phyloP scores from a whole-genome alignment of 2,888 invertebrate species.

The Cheilosia impressa region DNA sequence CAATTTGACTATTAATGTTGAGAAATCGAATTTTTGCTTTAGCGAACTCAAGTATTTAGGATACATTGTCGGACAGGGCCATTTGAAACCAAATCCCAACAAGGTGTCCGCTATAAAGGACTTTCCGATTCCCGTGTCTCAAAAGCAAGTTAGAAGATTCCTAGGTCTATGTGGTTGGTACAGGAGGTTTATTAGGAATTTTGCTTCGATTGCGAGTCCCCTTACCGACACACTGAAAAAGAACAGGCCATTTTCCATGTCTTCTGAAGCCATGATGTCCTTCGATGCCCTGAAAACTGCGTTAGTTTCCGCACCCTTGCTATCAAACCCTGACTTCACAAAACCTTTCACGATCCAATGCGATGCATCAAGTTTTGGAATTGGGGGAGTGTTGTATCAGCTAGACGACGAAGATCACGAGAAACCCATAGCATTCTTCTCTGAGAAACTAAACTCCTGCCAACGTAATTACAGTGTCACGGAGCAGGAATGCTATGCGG shows the following conservation, averaged over 20 bases:
- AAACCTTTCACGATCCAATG: neutral
- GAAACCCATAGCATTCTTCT: neutral
- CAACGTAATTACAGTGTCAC: neutral
- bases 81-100: neutral
- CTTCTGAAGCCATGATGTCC: neutral
- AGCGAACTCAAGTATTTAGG: neutral
- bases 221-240: neutral
- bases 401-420: neutral
- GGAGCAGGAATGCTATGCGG: neutral
- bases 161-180: slow-evolving; percentile 1
- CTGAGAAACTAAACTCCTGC: neutral
- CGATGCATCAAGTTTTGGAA: neutral
- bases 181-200: slow-evolving; percentile 3
- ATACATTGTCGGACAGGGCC: neutral
- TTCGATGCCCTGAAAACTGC: no score
- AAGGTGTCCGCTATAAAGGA: neutral
- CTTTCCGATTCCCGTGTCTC: neutral
- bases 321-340: neutral
- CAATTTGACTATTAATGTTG: neutral
- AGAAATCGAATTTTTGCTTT: neutral
- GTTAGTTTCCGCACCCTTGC: no score
- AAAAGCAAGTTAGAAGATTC: neutral
- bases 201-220: slow-evolving; percentile 1
- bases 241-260: neutral
- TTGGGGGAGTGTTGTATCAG: neutral